Conservation (phyloP, 2,113 vertebrate genomes). For the Xyliphius kryptos region DNA sequence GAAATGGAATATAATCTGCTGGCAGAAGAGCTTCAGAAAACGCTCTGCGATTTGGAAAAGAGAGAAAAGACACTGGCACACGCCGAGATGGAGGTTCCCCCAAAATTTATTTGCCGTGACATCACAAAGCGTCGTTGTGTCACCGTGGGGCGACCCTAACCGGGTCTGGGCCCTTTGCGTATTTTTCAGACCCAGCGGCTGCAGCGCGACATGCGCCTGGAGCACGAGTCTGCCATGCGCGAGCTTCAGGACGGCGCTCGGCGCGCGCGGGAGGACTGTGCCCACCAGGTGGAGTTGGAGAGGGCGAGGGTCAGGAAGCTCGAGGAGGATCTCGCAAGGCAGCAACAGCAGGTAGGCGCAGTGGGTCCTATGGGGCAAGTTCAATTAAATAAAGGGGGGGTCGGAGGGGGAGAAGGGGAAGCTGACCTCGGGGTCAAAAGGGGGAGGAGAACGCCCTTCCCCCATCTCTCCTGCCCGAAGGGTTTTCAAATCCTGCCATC, state of each 20-base stretch:
- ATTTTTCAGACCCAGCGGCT: constrained; percentile 77
- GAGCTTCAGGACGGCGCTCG: constrained; percentile 76
- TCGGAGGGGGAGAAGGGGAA: constrained; percentile 1
- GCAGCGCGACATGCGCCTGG: constrained; percentile 73
- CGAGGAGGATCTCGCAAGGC: constrained; percentile 73
- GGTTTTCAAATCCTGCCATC: no score
- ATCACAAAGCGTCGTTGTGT: no score
- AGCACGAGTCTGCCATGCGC: constrained; percentile 72
- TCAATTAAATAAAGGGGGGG: neutral
- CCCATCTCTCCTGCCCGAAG: no score
- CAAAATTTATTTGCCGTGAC: no score
- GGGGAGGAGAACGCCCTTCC: constrained; percentile 7
- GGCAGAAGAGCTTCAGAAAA: constrained; percentile 84
- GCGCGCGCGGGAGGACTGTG: constrained; percentile 73
- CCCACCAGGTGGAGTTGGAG: constrained; percentile 81
- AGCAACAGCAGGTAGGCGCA: constrained; percentile 76
- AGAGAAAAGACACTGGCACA: constrained; percentile 76
- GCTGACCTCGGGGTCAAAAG: constrained; percentile 18
- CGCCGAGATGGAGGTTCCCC: constrained; percentile 82
- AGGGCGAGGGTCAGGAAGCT: constrained; percentile 72
- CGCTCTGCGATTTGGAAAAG: constrained; percentile 76
- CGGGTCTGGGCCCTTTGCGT: no score
- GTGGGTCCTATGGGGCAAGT: neutral
- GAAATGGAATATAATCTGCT: constrained; percentile 72
- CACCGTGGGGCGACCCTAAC: no score